These are phyloP conservation scores for Myrmophylax atrothorax DNA, from an alignment of 2,113 vertebrate genomes.

Conservation along the genomic window DNA sequence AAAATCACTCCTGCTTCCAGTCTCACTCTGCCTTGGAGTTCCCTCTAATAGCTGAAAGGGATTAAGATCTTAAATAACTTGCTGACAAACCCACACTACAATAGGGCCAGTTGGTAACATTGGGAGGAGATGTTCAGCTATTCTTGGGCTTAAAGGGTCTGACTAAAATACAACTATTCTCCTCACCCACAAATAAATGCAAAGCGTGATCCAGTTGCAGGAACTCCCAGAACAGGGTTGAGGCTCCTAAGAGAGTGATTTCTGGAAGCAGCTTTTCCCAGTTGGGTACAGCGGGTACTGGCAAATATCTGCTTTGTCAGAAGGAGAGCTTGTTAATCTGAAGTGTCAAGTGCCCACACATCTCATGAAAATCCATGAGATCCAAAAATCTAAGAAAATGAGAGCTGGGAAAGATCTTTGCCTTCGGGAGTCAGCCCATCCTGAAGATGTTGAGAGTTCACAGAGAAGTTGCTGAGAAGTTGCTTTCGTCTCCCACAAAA, in stretches of 20 bases:
- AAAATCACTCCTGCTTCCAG: conserved; percentile 27
- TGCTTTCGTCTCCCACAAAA: background rate
- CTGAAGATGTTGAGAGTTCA: background rate
- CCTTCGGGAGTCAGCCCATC: background rate
- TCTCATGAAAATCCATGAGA: background rate
- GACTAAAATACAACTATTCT: background rate
- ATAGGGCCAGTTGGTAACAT: background rate
- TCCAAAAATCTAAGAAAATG: background rate
- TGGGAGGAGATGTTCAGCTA: background rate
- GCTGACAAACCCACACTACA: background rate
- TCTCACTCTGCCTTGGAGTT: background rate
- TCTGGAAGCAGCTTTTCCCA: background rate
- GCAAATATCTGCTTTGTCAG: background rate
- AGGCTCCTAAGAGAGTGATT: background rate
- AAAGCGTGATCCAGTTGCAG: background rate
- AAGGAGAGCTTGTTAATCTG: background rate
- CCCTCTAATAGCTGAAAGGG: background rate
- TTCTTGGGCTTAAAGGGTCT: background rate
- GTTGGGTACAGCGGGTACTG: background rate
- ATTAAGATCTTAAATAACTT: conserved; percentile 1
- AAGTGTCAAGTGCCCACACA: background rate
- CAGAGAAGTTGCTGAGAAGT: background rate
- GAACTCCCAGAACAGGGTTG: background rate
- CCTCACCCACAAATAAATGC: background rate
- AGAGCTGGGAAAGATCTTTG: background rate